Evolutionary conservation across 2,888 invertebrate species (phyloP), one percentile per base, ranked within the genome.

Genomic region (Philaethria dido): DNA sequence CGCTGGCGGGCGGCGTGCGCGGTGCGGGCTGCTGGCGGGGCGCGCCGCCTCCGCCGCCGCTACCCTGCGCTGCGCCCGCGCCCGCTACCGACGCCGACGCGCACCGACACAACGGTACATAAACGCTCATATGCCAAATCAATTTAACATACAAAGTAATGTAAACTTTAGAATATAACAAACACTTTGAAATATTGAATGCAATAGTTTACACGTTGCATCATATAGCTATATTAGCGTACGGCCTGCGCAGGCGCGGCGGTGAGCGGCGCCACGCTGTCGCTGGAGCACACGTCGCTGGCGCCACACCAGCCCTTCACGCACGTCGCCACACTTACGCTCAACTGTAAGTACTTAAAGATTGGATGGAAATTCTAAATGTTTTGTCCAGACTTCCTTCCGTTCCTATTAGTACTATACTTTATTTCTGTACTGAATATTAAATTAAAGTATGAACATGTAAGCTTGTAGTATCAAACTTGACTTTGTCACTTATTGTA

Each of bases 281-380:
- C 80, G 59, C 73, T 82, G 73, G 75, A 82, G 78, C 83, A 77
- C 48, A 29, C 80, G 52, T 73, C 72, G 25, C 80, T 87, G 2
- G 82, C 73, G 64, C 79, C 88, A 72, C 81, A 77, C 62, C 78
- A 78, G 75, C 73, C 72, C 64, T 83, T 80, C 60, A 73, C 73
- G 62, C 78, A 68, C 66, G 76, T 79, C 60, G 86, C 83, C 29
- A 70, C 55, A 16, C 73, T 78, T 61, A 78, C 75, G 45, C 73
- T 81, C 3, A 74, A 78, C 62, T 79, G 80, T 75, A 62, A 77
- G 75, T 75, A 50, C 18, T 1, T 3, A 29, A 8, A 5, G 8
- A 8, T 33, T 33, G 1, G 33, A 33, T 8, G 1, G 33, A 8
- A 9, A 8, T 5, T 25, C 3, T 25, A 5, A 33, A 33, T 8